These are phyloP conservation scores for Trematocara stigmaticum DNA, from an alignment of 2,113 vertebrate species.

Conservation along the genomic window DNA sequence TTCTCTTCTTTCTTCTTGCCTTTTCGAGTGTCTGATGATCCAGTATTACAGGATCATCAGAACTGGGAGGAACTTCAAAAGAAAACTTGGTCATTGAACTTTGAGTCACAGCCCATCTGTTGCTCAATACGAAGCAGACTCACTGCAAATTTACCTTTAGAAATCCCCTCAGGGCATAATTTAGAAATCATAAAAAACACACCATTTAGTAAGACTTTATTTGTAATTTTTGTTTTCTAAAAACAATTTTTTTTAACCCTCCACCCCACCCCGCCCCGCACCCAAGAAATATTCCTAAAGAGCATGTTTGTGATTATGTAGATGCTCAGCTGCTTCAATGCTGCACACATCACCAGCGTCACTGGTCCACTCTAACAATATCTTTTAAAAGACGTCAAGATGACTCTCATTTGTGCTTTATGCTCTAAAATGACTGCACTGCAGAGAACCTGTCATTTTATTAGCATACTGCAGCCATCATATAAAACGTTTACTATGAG, in stretches of 20 bases:
- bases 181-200: neutral
- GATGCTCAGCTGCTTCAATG: neutral
- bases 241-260: neutral
- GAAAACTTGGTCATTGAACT: neutral
- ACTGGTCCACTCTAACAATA: neutral
- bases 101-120: neutral
- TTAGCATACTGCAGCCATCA: neutral
- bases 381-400: neutral
- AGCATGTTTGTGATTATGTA: neutral
- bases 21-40: neutral
- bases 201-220: neutral
- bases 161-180: neutral
- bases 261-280: neutral
- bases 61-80: slow-evolving; percentile 38
- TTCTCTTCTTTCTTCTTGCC: neutral
- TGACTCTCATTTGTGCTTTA: neutral
- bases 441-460: neutral
- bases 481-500: neutral
- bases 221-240: neutral
- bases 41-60: slow-evolving; percentile 11
- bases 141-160: neutral
- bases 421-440: neutral
- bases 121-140: neutral
- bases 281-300: neutral
- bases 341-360: neutral